Percentiles rank a stretch among this genome's conserved stretches.
Evolutionary conservation across 2,113 vertebrate genomes (phyloP).

Genomic region (Oncorhynchus kisutch): DNA sequence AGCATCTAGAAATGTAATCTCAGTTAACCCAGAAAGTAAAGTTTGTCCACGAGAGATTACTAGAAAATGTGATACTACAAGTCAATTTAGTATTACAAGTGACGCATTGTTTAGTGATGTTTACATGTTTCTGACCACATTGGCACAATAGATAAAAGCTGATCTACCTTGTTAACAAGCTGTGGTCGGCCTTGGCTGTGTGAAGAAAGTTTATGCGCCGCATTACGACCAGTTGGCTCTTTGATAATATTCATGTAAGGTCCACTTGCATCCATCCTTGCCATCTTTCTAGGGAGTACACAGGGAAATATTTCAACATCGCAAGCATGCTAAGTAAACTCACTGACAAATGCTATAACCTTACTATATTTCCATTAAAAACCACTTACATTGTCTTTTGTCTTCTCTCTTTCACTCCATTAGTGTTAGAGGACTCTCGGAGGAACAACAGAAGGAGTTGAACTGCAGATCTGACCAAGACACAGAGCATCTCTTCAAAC

Average conservation of each 20-base stretch:
- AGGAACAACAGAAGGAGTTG: background rate
- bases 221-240: too few relatives aligned
- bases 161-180: background rate
- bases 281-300: too few relatives aligned
- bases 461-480: slow-evolving; percentile 55
- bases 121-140: too few relatives aligned
- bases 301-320: too few relatives aligned
- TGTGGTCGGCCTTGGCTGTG: background rate
- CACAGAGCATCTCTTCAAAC: slow-evolving; percentile 63
- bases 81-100: too few relatives aligned
- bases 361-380: background rate
- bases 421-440: background rate
- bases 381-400: background rate
- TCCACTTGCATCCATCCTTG: too few relatives aligned
- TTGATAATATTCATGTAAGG: too few relatives aligned
- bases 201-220: background rate
- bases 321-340: too few relatives aligned
- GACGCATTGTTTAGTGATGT: too few relatives aligned
- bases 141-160: background rate
- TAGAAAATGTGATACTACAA: too few relatives aligned
- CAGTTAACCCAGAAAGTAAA: background rate
- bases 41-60: background rate
- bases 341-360: too few relatives aligned
- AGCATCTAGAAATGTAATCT: background rate
- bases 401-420: background rate